Base-by-base conservation (phyloP, 2,888 invertebrate species). In the Leptarthrus brevirostris region DNA sequence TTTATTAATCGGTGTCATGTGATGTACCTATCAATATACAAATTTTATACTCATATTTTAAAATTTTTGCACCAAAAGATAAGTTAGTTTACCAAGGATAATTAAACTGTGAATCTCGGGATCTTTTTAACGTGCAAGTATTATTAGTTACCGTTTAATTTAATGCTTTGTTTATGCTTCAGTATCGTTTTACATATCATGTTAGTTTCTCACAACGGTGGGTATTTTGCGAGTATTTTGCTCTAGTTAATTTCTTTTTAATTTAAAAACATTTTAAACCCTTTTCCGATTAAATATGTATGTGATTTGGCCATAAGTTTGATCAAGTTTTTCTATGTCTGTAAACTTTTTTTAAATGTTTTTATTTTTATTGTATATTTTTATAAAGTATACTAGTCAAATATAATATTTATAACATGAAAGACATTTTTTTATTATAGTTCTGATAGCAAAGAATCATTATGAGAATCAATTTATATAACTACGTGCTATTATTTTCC, bases 361-460 rank as follows among this genome's bases (percentile, higher is more conserved):
- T 52, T n/a, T 40, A 52, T 52, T 40, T 30, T 40, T 69, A 69
- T 52, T 52, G 69, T 69, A 69, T 69, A 69, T 69, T 69, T 69
- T 69, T 69, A 69, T 69, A 69, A 69, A 26, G 49, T 69, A 30
- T 52, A 69, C 69, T 69, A 69, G 69, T 69, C 69, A 69, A 64
- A 69, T 69, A 69, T 20, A 69, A 30, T 30, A 30, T 30, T 30
- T 30, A 30, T 30, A 30, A 30, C 30, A 3, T 30, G 8, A 30
- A 30, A 30, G 30, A 5, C 4, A 5, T 30, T 30, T 30, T 30
- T 8, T 30, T 30, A 30, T n/a, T n/a, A n/a, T n/a, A n/a, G n/a
- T n/a, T n/a, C n/a, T n/a, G n/a, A n/a, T n/a, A n/a, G n/a, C n/a
- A n/a, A n/a, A n/a, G n/a, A n/a, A n/a, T n/a, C n/a, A n/a, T n/a